Conservation (phyloP, 1,140 invertebrate species). For the Babylonia areolata region DNA sequence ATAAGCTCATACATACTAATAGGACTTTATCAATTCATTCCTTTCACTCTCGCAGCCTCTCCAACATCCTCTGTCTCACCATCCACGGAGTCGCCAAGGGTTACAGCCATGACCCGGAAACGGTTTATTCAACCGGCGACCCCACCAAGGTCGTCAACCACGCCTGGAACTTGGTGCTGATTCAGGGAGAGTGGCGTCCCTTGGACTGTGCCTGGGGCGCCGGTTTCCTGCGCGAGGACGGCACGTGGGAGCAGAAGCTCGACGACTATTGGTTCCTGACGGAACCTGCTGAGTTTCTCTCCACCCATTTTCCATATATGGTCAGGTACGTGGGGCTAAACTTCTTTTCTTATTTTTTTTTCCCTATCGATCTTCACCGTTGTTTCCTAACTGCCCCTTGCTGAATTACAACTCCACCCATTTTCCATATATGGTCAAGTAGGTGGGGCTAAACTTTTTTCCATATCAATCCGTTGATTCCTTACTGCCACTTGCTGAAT, state of each 20-base stretch:
- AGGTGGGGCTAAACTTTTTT: not conserved
- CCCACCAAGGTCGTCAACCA: constrained; percentile 74
- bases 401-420: constrained; percentile 77
- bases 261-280: constrained; percentile 76
- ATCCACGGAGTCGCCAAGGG: constrained; percentile 99
- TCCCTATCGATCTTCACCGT: too few relatives aligned
- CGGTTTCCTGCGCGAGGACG: constrained; percentile 58
- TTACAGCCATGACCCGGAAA: constrained; percentile 95
- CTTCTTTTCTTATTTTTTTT: too few relatives aligned
- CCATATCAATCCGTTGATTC: constrained; percentile 76
- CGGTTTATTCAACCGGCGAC: constrained; percentile 86
- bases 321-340: constrained; percentile 44
- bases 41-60: too few relatives aligned
- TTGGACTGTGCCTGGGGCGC: constrained; percentile 76
- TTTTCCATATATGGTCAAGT: constrained; percentile 74
- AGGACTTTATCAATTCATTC: too few relatives aligned
- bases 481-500: constrained; percentile 77
- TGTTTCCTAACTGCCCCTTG: constrained; percentile 78
- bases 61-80: constrained; percentile 96
- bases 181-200: constrained; percentile 63
- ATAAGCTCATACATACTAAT: too few relatives aligned
- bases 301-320: constrained; percentile 77
- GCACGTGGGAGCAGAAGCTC: constrained; percentile 52
- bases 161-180: constrained; percentile 64
- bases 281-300: constrained; percentile 77